Conservation (phyloP, 2,888 invertebrate genomes). For the Harpagoxenus sublaevis region DNA sequence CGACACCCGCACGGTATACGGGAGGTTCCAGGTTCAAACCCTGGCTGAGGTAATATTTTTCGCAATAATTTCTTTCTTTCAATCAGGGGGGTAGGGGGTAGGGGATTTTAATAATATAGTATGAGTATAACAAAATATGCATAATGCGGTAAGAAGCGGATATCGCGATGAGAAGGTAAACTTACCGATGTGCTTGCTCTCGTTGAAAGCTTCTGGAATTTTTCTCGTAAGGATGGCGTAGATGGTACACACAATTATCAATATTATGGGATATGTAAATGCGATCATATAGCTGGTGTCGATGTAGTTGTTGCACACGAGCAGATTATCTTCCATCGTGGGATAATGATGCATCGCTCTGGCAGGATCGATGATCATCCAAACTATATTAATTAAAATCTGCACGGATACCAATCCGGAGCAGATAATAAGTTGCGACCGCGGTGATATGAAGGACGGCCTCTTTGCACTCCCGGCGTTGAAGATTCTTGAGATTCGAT, state of each 20-base stretch:
- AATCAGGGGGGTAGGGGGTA: too few species aligned
- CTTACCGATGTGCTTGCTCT: conserved; percentile 98
- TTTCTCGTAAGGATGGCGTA: conserved; percentile 98
- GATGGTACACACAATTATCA: conserved; percentile 97
- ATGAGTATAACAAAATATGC: background rate
- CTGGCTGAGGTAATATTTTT: too few species aligned
- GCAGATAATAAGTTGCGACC: conserved; percentile 96
- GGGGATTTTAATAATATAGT: background rate
- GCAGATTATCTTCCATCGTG: conserved; percentile 95
- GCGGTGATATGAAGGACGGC: conserved; percentile 97
- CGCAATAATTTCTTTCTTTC: too few species aligned
- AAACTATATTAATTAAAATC: conserved; percentile 95
- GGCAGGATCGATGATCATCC: conserved; percentile 97
- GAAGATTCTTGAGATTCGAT: conserved; percentile 98
- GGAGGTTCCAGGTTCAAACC: too few species aligned
- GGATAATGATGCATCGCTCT: conserved; percentile 96
- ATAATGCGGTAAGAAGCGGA: background rate
- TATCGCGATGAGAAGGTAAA: conserved; percentile 51
- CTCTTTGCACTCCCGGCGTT: conserved; percentile 98
- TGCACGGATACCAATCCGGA: conserved; percentile 95
- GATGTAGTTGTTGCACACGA: conserved; percentile 97
- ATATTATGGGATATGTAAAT: conserved; percentile 96
- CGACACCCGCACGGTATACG: too few species aligned
- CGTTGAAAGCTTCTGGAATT: conserved; percentile 99
- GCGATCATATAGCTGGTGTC: conserved; percentile 98